Evolutionary conservation across 2,888 invertebrate species (phyloP), one percentile per base, ranked within the genome.

Genomic region (Andrena hattorfiana): DNA sequence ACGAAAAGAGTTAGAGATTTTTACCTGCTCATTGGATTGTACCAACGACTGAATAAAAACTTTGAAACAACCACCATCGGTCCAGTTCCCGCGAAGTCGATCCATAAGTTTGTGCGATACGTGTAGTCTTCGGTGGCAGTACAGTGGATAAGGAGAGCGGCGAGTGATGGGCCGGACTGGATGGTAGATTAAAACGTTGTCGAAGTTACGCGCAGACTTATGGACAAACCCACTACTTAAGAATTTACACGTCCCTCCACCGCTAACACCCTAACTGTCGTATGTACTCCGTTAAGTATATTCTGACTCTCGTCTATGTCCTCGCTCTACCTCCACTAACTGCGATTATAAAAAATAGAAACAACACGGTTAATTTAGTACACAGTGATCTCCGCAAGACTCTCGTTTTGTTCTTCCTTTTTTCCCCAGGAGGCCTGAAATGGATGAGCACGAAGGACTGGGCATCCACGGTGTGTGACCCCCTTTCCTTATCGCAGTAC

Each of bases 291-390:
- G 72, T 48, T 74, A 70, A 70, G 59, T 71, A 67, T 68, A 69
- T 75, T 42, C 48, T 56, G 42, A 42, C 42, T 59, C 59, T 64
- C 48, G 69, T n/a, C 76, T 85, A 85, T 60, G 51, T 76, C 68
- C 20, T 28, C 60, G 68, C 85, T 16, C 42, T 86, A 87, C 75
- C 67, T 76, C 63, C 79, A 63, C 84, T 89, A 87, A 83, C 82
- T 86, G 86, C 81, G 85, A 89, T 87, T 86, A 90, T 90, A 89
- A 90, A 90, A 89, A 89, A 89, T 89, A 89, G 85, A 89, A 89
- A 90, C 80, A 89, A 89, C 89, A 82, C 78, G 81, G 78, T 82
- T 90, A 85, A 89, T 89, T 85, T 83, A 86, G 85, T 90, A 89
- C 85, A 84, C 84, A 84, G 78, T 84, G 84, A 84, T 81, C 67